Evolutionary conservation across 2,797 vertebrate genomes (phyloP).

Genomic region (Borostomias antarcticus): DNA sequence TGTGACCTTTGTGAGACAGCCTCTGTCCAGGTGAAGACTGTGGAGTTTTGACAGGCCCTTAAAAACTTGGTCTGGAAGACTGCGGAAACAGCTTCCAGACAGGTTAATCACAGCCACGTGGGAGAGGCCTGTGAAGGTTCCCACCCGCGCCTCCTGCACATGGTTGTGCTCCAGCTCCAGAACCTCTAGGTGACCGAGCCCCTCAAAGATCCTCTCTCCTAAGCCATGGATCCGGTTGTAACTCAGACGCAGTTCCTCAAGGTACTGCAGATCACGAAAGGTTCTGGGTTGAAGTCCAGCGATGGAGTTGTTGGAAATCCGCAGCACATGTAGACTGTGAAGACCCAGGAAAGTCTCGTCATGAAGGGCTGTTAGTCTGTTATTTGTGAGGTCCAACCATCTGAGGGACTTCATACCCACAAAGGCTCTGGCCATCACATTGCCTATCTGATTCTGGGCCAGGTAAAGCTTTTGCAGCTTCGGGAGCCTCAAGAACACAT

Average conservation of each 20-base stretch:
- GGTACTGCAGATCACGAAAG: conserved; percentile 91
- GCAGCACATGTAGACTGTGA: conserved; percentile 87
- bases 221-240: conserved; percentile 86
- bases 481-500: conserved; percentile 86
- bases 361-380: conserved; percentile 81
- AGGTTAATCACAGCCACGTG: conserved; percentile 92
- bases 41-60: conserved; percentile 86
- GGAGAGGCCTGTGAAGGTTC: conserved; percentile 84
- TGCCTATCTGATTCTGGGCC: conserved; percentile 87
- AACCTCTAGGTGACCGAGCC: conserved; percentile 89
- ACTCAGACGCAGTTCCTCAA: conserved; percentile 90
- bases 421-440: conserved; percentile 88
- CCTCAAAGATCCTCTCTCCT: conserved; percentile 85
- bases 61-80: conserved; percentile 85
- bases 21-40: conserved; percentile 92
- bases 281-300: conserved; percentile 79
- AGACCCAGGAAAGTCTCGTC: conserved; percentile 92
- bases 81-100: conserved; percentile 87
- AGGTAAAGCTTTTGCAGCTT: conserved; percentile 95
- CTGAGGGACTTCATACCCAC: conserved; percentile 89
- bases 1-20: conserved; percentile 83
- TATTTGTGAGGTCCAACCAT: conserved; percentile 95
- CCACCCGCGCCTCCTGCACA: conserved; percentile 83
- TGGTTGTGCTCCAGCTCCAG: conserved; percentile 90
- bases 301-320: conserved; percentile 90